Evolutionary conservation across 2,797 vertebrate species (phyloP).

Genomic region (Chloroceryle inda): DNA sequence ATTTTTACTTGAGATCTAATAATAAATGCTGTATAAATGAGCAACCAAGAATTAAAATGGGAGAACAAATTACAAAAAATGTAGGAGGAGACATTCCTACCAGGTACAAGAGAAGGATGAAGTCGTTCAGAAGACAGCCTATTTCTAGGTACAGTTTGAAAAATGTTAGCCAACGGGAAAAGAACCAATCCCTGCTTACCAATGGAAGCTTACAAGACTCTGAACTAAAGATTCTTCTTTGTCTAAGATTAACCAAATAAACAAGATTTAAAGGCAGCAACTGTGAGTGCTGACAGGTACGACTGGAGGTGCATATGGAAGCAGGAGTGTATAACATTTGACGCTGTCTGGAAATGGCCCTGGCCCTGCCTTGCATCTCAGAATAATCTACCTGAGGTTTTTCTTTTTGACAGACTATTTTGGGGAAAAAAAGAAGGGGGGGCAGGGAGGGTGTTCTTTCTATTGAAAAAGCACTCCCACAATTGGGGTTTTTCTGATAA

Average conservation of each 20-base stretch:
- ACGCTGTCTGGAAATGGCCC: background rate
- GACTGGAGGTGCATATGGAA: background rate
- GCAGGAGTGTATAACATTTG: background rate
- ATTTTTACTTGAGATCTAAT: conserved; percentile 58
- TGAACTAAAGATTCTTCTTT: background rate
- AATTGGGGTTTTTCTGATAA: background rate
- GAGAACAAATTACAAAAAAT: background rate
- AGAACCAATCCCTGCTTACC: background rate
- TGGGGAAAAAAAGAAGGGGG: background rate
- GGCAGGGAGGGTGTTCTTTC: background rate
- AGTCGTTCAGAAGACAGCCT: background rate
- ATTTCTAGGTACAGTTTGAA: conserved; percentile 9
- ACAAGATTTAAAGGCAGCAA: background rate
- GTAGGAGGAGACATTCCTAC: background rate
- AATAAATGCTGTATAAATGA: background rate
- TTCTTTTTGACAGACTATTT: background rate
- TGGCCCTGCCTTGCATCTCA: background rate
- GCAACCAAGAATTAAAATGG: background rate
- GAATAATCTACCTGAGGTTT: background rate
- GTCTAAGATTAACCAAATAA: background rate
- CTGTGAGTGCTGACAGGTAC: background rate
- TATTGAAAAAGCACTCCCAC: background rate
- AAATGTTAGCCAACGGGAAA: background rate
- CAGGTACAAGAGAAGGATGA: background rate
- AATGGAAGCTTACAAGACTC: background rate